Base-by-base conservation (phyloP, 1,140 invertebrate genomes). In the Ips typographus region DNA sequence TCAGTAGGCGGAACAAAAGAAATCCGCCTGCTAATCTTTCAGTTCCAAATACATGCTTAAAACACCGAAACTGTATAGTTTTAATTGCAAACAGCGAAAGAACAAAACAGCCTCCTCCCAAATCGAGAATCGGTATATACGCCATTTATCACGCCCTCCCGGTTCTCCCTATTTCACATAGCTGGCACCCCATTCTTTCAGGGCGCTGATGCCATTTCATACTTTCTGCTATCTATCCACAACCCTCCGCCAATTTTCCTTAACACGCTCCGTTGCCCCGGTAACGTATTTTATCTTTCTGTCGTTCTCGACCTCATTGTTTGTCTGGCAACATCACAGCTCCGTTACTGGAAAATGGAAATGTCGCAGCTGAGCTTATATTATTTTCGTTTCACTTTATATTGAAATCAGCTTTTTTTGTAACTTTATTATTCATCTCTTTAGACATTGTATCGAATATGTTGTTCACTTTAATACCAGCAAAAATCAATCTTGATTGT, bases 221-320 rank as follows among this genome's bases (percentile, higher is more conserved):
- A 68, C 65, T 60, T 68, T 60, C 65, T 55, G 57, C 65, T 61
- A 68, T 60, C 65, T 55, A 60, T 57, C 67, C 66, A 39, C 58
- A 52, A 67, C 47, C 56, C 43, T 58, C 66, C 57, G 55, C 67
- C 57, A 56, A 62, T 62, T 64, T 62, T 64, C 67, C 61, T 64
- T 64, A 64, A 69, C 22, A 22, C 59, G 67, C 67, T 69, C 44
- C 36, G 67, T 69, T 68, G 40, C 65, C 65, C 65, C 44, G 65
- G 65, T 40, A 68, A 68, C 65, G 65, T 68, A 68, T 68, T 68
- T 68, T 68, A 64, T 69, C 67, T 69, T 69, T 69, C 67, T 69
- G 59, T 69, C 67, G 67, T 69, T 69, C 63, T 94, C 94, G 37
- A 94, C 93, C 37, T 95, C 92, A 83, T 93, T 91, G 86, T 91